Percentiles rank a stretch among this genome's conserved stretches.
These are phyloP conservation scores for Caenorhabditis afra DNA, from an alignment of 2,888 invertebrate genomes.

Conservation along the genomic window DNA sequence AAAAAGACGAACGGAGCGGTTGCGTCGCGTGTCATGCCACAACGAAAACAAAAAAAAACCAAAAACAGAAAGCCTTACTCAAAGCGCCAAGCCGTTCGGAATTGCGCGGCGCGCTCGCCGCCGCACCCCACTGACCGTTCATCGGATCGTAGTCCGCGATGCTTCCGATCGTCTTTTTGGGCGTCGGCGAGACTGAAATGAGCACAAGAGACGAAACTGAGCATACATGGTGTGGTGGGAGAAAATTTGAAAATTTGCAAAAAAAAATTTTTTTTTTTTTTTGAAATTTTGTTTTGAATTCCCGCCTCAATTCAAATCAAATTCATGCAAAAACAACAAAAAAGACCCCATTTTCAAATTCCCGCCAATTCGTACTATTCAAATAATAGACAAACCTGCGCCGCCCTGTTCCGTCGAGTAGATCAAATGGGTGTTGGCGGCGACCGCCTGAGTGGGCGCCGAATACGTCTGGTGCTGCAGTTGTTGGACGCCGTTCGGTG, in stretches of 20 bases:
- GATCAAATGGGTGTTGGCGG: conserved; percentile 47
- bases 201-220: neutral
- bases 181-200: conserved; percentile 29
- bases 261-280: too few species aligned
- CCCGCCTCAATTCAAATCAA: too few species aligned
- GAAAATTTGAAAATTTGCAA: neutral
- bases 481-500: conserved; percentile 25
- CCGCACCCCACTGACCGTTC: conserved; percentile 89
- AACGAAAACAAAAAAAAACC: neutral
- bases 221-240: too few species aligned
- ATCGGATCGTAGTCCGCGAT: conserved; percentile 88
- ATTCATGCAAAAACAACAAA: too few species aligned
- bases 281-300: too few species aligned
- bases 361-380: too few species aligned
- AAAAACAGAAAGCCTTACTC: conserved; percentile 46
- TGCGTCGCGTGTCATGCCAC: neutral
- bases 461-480: conserved; percentile 41
- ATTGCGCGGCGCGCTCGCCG: conserved; percentile 73
- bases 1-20: too few species aligned
- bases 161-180: conserved; percentile 74
- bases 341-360: too few species aligned
- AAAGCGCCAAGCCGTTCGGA: conserved; percentile 59
- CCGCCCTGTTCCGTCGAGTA: conserved; percentile 60
- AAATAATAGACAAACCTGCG: conserved; percentile 55
- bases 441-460: conserved; percentile 45